Conservation (phyloP, 2,113 vertebrate species). For the Oncorhynchus kisutch region DNA sequence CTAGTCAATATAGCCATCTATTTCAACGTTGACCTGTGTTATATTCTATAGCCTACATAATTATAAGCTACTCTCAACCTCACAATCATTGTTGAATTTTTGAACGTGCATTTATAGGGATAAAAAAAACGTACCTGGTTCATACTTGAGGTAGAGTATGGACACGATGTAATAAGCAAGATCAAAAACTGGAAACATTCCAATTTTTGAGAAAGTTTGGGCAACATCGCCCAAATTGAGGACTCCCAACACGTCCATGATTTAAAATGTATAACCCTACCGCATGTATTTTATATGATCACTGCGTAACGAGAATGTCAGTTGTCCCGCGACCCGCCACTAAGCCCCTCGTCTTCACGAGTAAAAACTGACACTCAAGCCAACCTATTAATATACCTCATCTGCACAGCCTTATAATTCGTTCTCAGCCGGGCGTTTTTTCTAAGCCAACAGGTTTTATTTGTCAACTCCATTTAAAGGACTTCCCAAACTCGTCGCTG, state of each 20-base stretch:
- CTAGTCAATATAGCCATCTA: too few species aligned
- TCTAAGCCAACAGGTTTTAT: constrained; percentile 5
- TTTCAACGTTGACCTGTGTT: too few species aligned
- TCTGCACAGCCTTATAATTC: constrained; percentile 33
- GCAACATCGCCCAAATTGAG: constrained; percentile 87
- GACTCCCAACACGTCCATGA: constrained; percentile 84
- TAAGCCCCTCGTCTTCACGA: constrained; percentile 52
- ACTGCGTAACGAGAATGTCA: constrained; percentile 55
- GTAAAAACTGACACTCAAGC: constrained; percentile 61
- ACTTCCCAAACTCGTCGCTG: background rate
- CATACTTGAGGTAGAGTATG: constrained; percentile 96
- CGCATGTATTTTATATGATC: constrained; percentile 43
- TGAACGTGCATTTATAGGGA: too few species aligned
- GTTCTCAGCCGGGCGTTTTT: constrained; percentile 19
- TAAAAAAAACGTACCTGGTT: constrained; percentile 82
- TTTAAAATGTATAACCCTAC: constrained; percentile 24
- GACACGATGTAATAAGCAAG: constrained; percentile 95
- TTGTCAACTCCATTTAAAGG: constrained; percentile 9
- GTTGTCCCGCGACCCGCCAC: constrained; percentile 57
- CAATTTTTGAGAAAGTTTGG: constrained; percentile 87
- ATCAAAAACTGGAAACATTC: constrained; percentile 94
- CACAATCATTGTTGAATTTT: too few species aligned
- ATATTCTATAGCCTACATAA: too few species aligned
- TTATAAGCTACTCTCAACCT: too few species aligned
- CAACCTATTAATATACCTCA: constrained; percentile 77